Conservation (phyloP, 2,797 vertebrate species). For the Mastacembelus armatus region DNA sequence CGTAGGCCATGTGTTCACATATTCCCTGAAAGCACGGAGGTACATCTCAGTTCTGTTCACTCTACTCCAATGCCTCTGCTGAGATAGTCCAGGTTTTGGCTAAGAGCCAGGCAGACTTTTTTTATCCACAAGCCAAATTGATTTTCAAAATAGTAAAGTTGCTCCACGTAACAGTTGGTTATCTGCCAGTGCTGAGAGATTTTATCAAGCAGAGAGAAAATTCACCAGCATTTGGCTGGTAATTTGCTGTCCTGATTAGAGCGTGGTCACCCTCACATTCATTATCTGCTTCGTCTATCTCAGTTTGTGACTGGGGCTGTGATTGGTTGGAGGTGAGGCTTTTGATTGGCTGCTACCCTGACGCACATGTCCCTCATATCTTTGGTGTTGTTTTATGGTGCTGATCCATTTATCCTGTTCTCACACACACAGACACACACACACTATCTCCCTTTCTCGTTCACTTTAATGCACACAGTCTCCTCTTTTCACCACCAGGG, state of each 20-base stretch:
- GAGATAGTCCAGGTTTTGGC: slow-evolving; percentile 3
- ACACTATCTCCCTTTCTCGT: slow-evolving; percentile 13
- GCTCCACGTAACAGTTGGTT: slow-evolving; percentile 19
- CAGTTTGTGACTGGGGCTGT: slow-evolving; percentile 13
- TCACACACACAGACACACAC: slow-evolving; percentile 1
- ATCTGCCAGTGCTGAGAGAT: slow-evolving; percentile 14
- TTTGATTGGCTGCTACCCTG: slow-evolving; percentile 43
- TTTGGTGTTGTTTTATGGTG: slow-evolving; percentile 38
- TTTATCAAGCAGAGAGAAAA: slow-evolving; percentile 14
- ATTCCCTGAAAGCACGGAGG: slow-evolving; percentile 16
- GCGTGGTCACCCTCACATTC: slow-evolving; percentile 37
- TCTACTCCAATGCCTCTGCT: slow-evolving; percentile 15
- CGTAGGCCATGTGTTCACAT: slow-evolving; percentile 10
- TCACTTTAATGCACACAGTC: slow-evolving; percentile 10
- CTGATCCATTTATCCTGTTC: slow-evolving; percentile 21
- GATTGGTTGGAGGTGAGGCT: slow-evolving; percentile 36
- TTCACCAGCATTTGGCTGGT: slow-evolving; percentile 24
- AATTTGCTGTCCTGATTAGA: slow-evolving; percentile 33
- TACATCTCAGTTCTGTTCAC: background rate
- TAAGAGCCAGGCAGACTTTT: background rate
- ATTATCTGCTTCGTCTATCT: slow-evolving; percentile 37
- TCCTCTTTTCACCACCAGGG: slow-evolving; percentile 45
- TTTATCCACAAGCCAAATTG: slow-evolving; percentile 16
- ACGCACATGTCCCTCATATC: slow-evolving; percentile 16
- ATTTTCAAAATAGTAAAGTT: slow-evolving; percentile 23